phyloP scores from a whole-genome alignment of 2,797 vertebrate species.

The Siniperca scherzeri region DNA sequence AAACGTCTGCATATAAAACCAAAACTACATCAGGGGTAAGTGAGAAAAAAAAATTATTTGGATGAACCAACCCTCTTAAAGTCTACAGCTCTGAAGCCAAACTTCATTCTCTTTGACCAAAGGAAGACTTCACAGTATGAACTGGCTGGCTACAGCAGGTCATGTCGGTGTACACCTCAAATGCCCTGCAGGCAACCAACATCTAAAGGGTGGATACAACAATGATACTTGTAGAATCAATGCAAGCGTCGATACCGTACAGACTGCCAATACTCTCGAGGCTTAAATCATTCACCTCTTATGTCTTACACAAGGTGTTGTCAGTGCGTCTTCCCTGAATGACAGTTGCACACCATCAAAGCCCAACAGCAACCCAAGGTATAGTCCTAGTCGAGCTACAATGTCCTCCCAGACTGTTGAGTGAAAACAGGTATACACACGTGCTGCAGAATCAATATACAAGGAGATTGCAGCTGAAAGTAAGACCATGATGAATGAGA shows the following conservation, averaged over 20 bases:
- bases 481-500: constrained; percentile 73
- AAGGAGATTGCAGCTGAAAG: constrained; percentile 64
- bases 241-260: constrained; percentile 59
- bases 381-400: constrained; percentile 11
- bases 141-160: constrained; percentile 28
- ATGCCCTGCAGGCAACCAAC: constrained; percentile 55
- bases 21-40: not conserved
- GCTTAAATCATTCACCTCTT: constrained; percentile 66
- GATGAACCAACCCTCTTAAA: constrained; percentile 9
- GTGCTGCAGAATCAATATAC: constrained; percentile 59
- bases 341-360: constrained; percentile 52
- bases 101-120: constrained; percentile 4
- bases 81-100: not conserved
- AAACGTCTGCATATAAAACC: not conserved
- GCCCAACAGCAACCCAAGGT: constrained; percentile 22
- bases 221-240: constrained; percentile 75
- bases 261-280: constrained; percentile 60
- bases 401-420: constrained; percentile 26
- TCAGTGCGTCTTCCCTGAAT: constrained; percentile 23
- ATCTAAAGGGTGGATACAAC: constrained; percentile 64
- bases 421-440: constrained; percentile 38
- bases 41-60: not conserved
- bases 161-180: constrained; percentile 51
- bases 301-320: constrained; percentile 50
- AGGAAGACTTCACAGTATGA: not conserved